Percentiles rank a stretch among this genome's conserved stretches.
Evolutionary conservation across 1,140 invertebrate genomes (phyloP).

Genomic region (Anastrepha ludens): DNA sequence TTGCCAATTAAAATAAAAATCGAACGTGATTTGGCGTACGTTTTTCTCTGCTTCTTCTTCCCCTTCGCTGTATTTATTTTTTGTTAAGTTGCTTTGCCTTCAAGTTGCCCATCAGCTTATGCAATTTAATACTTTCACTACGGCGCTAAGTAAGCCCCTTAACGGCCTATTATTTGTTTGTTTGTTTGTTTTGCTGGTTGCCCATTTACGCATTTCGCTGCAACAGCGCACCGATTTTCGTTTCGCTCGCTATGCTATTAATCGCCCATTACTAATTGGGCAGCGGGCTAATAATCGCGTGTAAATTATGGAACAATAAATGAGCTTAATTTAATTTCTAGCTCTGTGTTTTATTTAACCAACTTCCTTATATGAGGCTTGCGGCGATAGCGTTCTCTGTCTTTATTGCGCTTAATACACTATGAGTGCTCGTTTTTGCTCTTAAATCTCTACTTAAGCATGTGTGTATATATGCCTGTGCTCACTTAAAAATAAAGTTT

Average conservation of each 20-base stretch:
- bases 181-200: not conserved
- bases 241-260: not conserved
- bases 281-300: conserved; percentile 22
- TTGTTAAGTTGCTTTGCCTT: not conserved
- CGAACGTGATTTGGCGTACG: not conserved
- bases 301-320: not conserved
- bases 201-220: not conserved
- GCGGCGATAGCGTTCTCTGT: not conserved
- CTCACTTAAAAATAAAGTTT: not conserved
- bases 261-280: not conserved
- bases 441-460: not conserved
- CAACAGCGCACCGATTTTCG: not conserved
- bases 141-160: not conserved
- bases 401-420: conserved; percentile 15
- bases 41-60: not conserved
- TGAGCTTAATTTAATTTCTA: not conserved
- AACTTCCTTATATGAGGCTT: conserved; percentile 1
- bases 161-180: not conserved
- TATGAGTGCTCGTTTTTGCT: conserved; percentile 19
- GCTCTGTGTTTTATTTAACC: not conserved
- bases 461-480: not conserved
- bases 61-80: not conserved
- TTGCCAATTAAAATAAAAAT: conserved; percentile 46
- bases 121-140: conserved; percentile 46
- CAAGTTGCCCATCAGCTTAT: not conserved